Base-by-base conservation (phyloP, 2,113 vertebrate species). In the Bos javanicus region DNA sequence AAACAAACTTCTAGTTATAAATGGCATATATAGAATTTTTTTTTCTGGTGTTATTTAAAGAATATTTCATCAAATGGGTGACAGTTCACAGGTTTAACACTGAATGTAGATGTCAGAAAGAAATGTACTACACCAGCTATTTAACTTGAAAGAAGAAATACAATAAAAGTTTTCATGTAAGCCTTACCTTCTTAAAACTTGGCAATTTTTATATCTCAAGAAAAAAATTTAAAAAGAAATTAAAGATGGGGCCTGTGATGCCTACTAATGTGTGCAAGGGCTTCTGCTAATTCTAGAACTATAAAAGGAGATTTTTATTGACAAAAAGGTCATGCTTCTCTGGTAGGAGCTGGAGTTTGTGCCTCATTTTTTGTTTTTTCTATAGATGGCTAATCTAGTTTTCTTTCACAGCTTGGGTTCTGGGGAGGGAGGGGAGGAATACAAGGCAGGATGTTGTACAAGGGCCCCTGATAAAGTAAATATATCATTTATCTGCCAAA, bases 371-470 rank as follows among this genome's bases (percentile, higher is more conserved):
- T 91, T 33, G 6, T 16, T 67, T 36, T 9, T 2, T 1, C 76
- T 30, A 43, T 26, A 21, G 4, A 50, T 21, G 23, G 36, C 9
- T 50, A 86, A 10, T 17, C 17, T 23, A 17, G 23, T 57, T 56
- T 88, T 60, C 12, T 39, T 54, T 78, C 52, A n/a, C 6, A 78
- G 13, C 4, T 50, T 91, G 56, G 50, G 10, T 52, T 19, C 54
- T 28, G 16, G 16, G 28, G 1, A 2, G 1, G 25, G 36, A 54
- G 3, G 8, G 19, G 1, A 52, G 59, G 30, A 0, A 5, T 87
- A 5, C 2, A 74, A 36, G 60, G 16, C 8, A 90, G 11, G 8
- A 36, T 21, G 15, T 25, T 56, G 7, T 9, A 28, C n/a, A 67
- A 57, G 67, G 26, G 33, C 33, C 26, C 26, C 23, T 23, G 56